Conservation (phyloP, 2,113 vertebrate genomes). For the Miniopterus natalensis region DNA sequence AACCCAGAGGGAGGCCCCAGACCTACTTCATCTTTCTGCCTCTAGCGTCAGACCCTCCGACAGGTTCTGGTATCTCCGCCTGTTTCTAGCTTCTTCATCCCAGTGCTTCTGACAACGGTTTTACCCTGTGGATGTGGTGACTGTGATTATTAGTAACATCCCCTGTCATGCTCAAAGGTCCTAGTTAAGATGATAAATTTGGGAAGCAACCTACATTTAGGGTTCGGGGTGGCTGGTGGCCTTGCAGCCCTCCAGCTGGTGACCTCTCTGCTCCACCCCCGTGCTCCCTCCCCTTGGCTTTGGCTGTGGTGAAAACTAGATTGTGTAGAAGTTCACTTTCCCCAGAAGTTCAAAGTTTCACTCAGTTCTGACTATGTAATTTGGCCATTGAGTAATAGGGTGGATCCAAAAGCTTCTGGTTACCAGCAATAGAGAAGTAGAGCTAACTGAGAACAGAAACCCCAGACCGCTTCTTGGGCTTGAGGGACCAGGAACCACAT, state of each 20-base stretch:
- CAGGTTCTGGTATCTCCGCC: neutral
- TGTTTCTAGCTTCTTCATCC: neutral
- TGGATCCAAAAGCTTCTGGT: slow-evolving; percentile 37
- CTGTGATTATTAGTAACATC: neutral
- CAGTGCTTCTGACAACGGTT: neutral
- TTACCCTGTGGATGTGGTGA: neutral
- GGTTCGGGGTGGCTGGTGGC: neutral
- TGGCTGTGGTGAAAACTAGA: neutral
- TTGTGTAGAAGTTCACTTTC: slow-evolving; percentile 12
- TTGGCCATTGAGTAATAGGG: slow-evolving; percentile 27
- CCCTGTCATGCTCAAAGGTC: neutral
- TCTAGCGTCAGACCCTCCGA: neutral
- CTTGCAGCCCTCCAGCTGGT: neutral
- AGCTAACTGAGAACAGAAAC: slow-evolving; percentile 48
- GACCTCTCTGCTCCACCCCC: neutral
- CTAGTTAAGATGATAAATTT: neutral
- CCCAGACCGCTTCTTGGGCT: neutral
- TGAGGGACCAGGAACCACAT: neutral
- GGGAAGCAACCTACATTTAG: neutral
- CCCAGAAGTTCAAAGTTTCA: slow-evolving; percentile 58
- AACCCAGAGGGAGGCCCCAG: neutral
- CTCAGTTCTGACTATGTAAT: slow-evolving; percentile 36
- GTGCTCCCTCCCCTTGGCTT: neutral
- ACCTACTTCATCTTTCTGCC: neutral
- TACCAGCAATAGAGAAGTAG: slow-evolving; percentile 52